Evolutionary conservation across 2,888 invertebrate species (phyloP).

Genomic region (Hydriomena furcata): DNA sequence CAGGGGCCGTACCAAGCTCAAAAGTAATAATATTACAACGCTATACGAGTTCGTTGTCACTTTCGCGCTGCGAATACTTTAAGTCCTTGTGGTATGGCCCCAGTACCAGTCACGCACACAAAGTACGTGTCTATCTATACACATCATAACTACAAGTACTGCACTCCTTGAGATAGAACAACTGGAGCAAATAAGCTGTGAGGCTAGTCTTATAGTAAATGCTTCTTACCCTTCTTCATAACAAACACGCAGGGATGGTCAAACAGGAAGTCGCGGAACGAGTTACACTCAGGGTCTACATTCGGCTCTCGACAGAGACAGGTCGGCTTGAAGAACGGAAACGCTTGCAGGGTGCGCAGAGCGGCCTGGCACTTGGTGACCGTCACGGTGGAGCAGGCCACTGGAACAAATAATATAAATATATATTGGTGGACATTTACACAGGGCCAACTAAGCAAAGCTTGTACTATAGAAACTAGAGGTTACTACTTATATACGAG

Average conservation of each 20-base stretch:
- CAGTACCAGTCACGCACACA: no score
- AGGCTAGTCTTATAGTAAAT: no score
- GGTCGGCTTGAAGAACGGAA: slow-evolving; percentile 96
- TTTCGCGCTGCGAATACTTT: no score
- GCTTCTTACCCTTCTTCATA: slow-evolving; percentile 94
- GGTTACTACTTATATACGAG: no score
- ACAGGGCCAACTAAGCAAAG: no score
- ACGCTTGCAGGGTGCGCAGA: slow-evolving; percentile 93
- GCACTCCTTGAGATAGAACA: no score
- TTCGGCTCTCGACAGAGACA: slow-evolving; percentile 96
- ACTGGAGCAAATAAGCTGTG: slow-evolving; percentile 5
- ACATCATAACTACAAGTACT: no score
- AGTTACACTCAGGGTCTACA: slow-evolving; percentile 96
- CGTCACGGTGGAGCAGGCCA: slow-evolving; percentile 96
- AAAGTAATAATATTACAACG: no score
- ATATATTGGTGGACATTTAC: neutral
- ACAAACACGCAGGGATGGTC: slow-evolving; percentile 97
- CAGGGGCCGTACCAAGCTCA: no score
- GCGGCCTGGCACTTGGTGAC: slow-evolving; percentile 97
- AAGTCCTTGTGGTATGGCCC: no score
- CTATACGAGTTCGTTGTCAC: no score
- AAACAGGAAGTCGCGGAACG: slow-evolving; percentile 95
- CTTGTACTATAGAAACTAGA: neutral
- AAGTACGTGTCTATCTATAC: no score
- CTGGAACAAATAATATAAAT: slow-evolving; percentile 71